Base-by-base conservation (phyloP, 2,113 vertebrate genomes). In the Caranx melampygus region DNA sequence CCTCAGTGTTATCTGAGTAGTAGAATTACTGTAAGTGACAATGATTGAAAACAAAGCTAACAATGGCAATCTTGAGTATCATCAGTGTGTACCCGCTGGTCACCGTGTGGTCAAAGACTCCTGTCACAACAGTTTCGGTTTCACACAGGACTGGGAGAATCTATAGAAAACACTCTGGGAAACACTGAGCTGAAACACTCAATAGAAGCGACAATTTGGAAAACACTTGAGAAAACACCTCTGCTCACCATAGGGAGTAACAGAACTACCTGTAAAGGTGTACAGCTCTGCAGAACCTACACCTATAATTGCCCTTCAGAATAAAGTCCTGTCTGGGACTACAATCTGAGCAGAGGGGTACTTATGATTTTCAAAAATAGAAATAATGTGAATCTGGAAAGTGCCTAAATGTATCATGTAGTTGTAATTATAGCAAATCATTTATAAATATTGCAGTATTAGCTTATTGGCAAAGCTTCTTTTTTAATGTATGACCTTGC, bases 21-120 rank as follows among this genome's bases (percentile, higher is more conserved):
- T 40, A 37, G 51, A 62, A 64, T 63, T 34, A 78, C 37, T 40
- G 31, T 21, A 57, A 57, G 59, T 72, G 67, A 59, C 52, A 71
- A 72, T 60, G 40, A 66, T 67, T 65, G 72, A 59, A 72, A 77
- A 49, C 34, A 16, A 44, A 63, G 47, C 54, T 37, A 62, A 62
- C 57, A 70, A 33, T 34, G n/a, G 40, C 58, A 20, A 59, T 51
- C 58, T 76, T 60, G n/a, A 58, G 59, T 52, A 72, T 59, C 16
- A 44, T 16, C 47, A 66, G 71, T 77, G 66, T 26, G 3, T 9
- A 8, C 18, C 80, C 80, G 59, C 49, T 16, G 31, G 45, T 66
- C 60, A 59, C 33, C 4, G 20, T 44, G 35, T 31, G 49, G 57
- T 81, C 71, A 26, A 51, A 45, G 16, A 12, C n/a, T 34, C 10